Conservation (phyloP, 2,888 invertebrate species). For the Catocala nupta region DNA sequence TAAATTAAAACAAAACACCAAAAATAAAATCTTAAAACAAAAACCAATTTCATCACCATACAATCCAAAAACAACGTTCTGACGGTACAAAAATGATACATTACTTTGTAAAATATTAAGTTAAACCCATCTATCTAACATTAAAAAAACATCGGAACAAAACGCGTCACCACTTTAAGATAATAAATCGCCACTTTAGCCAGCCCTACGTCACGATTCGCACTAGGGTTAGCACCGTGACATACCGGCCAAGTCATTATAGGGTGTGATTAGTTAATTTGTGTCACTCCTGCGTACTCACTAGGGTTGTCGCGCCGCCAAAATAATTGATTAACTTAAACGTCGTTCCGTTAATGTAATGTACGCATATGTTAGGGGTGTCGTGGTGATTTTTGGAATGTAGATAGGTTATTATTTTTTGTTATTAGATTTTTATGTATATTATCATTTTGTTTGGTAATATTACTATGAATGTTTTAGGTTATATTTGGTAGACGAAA, state of each 20-base stretch:
- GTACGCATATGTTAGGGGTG: constrained; percentile 78
- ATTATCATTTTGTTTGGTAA: background rate
- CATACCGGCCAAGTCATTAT: constrained; percentile 65
- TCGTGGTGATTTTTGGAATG: constrained; percentile 60
- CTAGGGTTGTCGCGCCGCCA: constrained; percentile 55
- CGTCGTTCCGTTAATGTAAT: constrained; percentile 80
- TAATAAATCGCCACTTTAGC: constrained; percentile 72
- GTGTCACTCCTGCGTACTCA: constrained; percentile 68
- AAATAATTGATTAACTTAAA: constrained; percentile 84
- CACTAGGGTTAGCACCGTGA: constrained; percentile 70
- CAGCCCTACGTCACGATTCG: constrained; percentile 69
- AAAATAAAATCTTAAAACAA: too few relatives aligned
- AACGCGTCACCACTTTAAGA: constrained; percentile 70
- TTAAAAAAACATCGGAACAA: constrained; percentile 43
- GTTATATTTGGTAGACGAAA: too few relatives aligned
- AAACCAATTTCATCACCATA: too few relatives aligned
- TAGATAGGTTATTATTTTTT: constrained; percentile 45
- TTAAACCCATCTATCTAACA: constrained; percentile 35
- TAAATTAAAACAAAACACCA: too few relatives aligned
- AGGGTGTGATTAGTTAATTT: constrained; percentile 81
- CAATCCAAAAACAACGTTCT: too few relatives aligned
- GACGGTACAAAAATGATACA: background rate
- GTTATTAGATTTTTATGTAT: constrained; percentile 3
- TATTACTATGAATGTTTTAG: too few relatives aligned
- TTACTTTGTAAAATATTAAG: constrained; percentile 1